Evolutionary conservation across 2,888 invertebrate genomes (phyloP), one percentile per base, ranked within the genome.

Genomic region (Drosophila anceps): DNA sequence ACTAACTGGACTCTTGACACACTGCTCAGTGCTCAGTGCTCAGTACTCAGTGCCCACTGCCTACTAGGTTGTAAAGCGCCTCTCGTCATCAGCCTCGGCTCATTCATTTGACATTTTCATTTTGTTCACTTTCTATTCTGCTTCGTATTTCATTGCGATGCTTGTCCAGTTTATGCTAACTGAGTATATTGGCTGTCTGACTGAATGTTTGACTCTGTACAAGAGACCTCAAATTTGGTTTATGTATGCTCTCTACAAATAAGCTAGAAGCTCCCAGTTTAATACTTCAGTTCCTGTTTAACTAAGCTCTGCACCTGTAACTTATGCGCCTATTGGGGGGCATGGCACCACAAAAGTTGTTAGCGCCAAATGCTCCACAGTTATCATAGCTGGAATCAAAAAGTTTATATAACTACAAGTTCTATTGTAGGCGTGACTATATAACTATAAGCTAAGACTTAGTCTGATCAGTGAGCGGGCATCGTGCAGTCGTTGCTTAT

Each of bases 51-150:
- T 58, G 68, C 44, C 24, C 24, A 15, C 41, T 20, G 15, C 7
- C 9, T 9, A 15, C 35, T 15, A 7, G 37, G 35, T 27, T 20
- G 15, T 7, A 18, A 27, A 13, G 20, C 20, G 55, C 39, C 51
- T 59, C 57, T 44, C 66, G n/a, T 7, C 50, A 53, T 41, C 48
- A n/a, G 18, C 31, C 61, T 62, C 63, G 53, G 18, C 50, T 60
- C 70, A 75, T 84, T 76, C 74, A 80, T 79, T 84, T 82, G 80
- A 82, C 73, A 83, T 82, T 79, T 87, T 82, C 69, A 79, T 81
- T 65, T 74, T 50, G 54, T 54, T 15, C 37, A 10, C 10, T 55
- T 53, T 58, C 46, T 37, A 12, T 35, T 18, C 29, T 20, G 51
- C 61, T 43, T 39, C 29, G 39, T 5, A 24, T 53, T 53, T 37